A percentile compares a stretch with the other conserved stretches of the same genome.
Evolutionary conservation across 92 coral and sea anemone genomes (phyloP).

Genomic region (Porites lobata): DNA sequence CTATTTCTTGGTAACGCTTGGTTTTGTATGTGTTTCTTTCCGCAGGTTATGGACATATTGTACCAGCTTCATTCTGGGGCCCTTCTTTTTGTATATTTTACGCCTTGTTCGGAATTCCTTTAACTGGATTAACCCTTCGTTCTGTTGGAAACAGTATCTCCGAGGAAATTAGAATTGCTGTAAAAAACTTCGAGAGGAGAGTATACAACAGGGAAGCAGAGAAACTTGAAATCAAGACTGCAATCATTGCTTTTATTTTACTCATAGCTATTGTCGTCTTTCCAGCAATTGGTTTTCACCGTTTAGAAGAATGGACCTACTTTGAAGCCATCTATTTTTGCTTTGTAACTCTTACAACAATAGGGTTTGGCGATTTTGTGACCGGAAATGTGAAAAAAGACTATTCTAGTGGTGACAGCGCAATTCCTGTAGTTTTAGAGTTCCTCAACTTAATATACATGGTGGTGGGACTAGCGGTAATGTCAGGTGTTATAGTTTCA

Average conservation of each 20-base stretch:
- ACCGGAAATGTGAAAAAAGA: slow-evolving; percentile 53
- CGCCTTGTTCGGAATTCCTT: slow-evolving; percentile 93
- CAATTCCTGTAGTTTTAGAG: slow-evolving; percentile 72
- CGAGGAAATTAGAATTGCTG: slow-evolving; percentile 69
- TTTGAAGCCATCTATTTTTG: slow-evolving; percentile 92
- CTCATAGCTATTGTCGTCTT: slow-evolving; percentile 80
- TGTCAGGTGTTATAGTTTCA: slow-evolving; percentile 98
- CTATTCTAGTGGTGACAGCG: not conserved
- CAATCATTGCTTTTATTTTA: slow-evolving; percentile 83
- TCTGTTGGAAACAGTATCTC: slow-evolving; percentile 97
- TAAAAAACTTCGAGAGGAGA: slow-evolving; percentile 83
- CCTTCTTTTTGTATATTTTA: slow-evolving; percentile 87
- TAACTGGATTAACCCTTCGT: slow-evolving; percentile 94
- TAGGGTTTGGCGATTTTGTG: slow-evolving; percentile 98
- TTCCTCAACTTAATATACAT: slow-evolving; percentile 90
- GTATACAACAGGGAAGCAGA: slow-evolving; percentile 96
- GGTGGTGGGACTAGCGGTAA: slow-evolving; percentile 96
- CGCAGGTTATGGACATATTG: slow-evolving; percentile 97
- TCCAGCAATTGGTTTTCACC: slow-evolving; percentile 83
- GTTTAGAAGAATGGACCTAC: slow-evolving; percentile 82
- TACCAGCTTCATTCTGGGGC: slow-evolving; percentile 84
- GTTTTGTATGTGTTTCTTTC: slow-evolving; percentile 8
- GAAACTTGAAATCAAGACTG: slow-evolving; percentile 94
- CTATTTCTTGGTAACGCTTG: not conserved
- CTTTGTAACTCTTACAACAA: slow-evolving; percentile 91